Base-by-base conservation (phyloP, 2,113 vertebrate genomes). In the Carassius auratus region DNA sequence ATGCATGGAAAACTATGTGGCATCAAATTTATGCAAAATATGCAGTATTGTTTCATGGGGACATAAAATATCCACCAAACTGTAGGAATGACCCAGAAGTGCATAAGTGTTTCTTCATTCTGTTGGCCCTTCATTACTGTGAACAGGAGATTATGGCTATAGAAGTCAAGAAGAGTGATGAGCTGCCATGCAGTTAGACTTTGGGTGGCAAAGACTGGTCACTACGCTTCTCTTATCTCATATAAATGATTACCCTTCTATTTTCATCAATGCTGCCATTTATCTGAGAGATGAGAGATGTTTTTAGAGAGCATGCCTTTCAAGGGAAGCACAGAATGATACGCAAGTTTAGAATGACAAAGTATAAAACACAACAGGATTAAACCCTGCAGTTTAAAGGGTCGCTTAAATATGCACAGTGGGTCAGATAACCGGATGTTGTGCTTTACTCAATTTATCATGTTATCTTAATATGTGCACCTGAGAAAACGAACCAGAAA, bases 201-300 rank as follows among this genome's bases (percentile, higher is more conserved):
- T 38, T 48, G 38, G 59, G 59, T 80, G 78, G 78, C 59, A 64
- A 48, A 80, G 79, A 33, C 61, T 33, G 79, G 79, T 81, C 62
- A 81, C 62, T 68, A 68, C 5, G 2, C 59, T 23, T 81, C 78
- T 62, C 36, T 52, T 68, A 68, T 81, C 79, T 81, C 62, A 68
- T 81, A 50, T 81, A 81, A 81, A 81, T 81, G 45, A 80, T 68
- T 81, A 81, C 42, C 61, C 62, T 81, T 81, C 79, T 81, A 68
- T 81, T 81, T 81, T 81, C 79, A 68, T 81, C 61, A 68, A 26
- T 33, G 42, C 62, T 68, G 61, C 23, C 42, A 81, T 81, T 81
- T 81, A 68, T 81, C 79, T 81, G 38, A 81, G 61, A 23, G 38
- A 42, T 62, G 74, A 76, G 74, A 55, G 74, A 76, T 55, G 74